Base-by-base conservation (phyloP, 2,888 invertebrate genomes). In the Philopedon plagiatum region DNA sequence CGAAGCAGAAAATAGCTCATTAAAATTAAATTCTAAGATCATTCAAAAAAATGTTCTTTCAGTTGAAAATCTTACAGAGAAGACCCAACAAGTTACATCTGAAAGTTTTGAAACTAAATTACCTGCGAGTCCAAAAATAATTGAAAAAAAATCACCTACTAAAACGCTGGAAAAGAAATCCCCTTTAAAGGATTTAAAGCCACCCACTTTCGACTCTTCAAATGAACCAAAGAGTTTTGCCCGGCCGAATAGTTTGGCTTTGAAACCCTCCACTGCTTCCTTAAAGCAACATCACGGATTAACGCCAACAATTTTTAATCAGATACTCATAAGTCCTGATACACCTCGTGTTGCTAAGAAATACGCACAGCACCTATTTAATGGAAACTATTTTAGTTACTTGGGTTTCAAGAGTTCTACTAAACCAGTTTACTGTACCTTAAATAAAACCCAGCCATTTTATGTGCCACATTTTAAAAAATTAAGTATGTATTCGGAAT, bases 401-500 rank as follows among this genome's bases (percentile, higher is more conserved):
- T 86, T 97, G 80, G 96, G 95, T 0, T 87, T 97, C 69, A 97
- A 97, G 86, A 94, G 95, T 84, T 95, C 96, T 19, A 96, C 96
- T 0, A 92, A 94, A 83, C 92, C 94, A 70, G 96, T 95, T 79
- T 98, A 96, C 85, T 98, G 98, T 81, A 97, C 97, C 0, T 89
- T 97, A 57, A 96, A 96, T 84, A 92, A 96, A 78, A 94, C 96
- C 0, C 98, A 98, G 83, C 98, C 98, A 1, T 96, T 96, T 84
- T 98, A 97, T 83, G 96, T 97, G 70, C 93, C 93, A 0, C 94
- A 95, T 79, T 92, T 94, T 84, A 94, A 94, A 81, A 94, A 94
- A 79, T 86, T 98, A 63, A 98, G 97, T 44, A 98, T 98, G 98
- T 98, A 98, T 84, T 97, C 97, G 63, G 97, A 97, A 84, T 98